These are phyloP conservation scores for Nomada flava DNA, from an alignment of 2,888 invertebrate species.

Conservation along the genomic window DNA sequence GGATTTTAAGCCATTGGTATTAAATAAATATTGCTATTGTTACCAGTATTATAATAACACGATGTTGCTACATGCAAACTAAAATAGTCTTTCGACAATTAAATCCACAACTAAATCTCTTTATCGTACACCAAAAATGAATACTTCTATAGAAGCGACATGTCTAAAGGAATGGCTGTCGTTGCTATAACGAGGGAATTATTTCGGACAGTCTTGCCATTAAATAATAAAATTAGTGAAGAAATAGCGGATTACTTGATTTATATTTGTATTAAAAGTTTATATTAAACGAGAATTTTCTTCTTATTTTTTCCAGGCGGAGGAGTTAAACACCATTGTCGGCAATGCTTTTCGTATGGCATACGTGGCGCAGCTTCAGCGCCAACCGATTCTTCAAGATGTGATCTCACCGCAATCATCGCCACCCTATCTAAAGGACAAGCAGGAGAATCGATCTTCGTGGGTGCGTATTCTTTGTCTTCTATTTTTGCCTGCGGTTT, in stretches of 20 bases:
- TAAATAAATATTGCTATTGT: no score
- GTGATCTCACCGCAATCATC: conserved; percentile 87
- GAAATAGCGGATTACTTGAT: background rate
- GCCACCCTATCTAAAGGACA: conserved; percentile 81
- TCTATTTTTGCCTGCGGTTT: background rate
- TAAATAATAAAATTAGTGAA: no score
- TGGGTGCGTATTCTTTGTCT: conserved; percentile 75
- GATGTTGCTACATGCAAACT: no score
- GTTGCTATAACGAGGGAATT: no score
- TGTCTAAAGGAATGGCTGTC: no score
- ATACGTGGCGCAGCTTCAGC: conserved; percentile 93
- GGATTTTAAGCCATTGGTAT: no score
- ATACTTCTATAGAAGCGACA: no score
- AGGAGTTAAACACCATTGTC: conserved; percentile 93
- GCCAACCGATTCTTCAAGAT: conserved; percentile 88
- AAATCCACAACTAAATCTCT: no score
- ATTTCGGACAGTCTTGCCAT: no score
- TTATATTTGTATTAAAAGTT: background rate
- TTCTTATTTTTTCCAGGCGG: conserved; percentile 87
- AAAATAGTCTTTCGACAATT: no score
- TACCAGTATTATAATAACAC: no score
- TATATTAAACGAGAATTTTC: conserved; percentile 1
- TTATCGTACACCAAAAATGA: no score
- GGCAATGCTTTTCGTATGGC: conserved; percentile 97
- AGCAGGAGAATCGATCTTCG: conserved; percentile 78